Conservation (phyloP, 2,888 invertebrate species). For the Oeneis ivallda region DNA sequence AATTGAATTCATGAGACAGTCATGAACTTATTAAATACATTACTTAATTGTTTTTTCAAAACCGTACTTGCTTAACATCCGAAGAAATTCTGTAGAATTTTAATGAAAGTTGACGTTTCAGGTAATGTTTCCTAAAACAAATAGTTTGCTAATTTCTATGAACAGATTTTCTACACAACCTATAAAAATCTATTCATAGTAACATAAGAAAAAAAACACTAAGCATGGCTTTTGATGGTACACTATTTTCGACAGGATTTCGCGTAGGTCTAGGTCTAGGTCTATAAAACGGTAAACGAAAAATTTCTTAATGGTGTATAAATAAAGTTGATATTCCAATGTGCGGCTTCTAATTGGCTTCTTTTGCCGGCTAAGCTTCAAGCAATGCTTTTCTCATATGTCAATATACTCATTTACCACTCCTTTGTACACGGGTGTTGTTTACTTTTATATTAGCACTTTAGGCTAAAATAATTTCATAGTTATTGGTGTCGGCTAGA, state of each 20-base stretch:
- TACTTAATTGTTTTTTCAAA: not conserved
- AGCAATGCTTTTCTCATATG: slow-evolving; percentile 75
- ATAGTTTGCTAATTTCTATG: not conserved
- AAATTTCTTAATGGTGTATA: not conserved
- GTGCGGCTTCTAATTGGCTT: slow-evolving; percentile 22
- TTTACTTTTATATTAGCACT: slow-evolving; percentile 10
- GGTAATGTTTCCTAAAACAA: slow-evolving; percentile 22
- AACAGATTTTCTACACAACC: not conserved
- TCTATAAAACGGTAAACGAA: slow-evolving; percentile 7
- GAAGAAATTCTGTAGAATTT: not conserved
- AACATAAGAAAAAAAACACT: not conserved
- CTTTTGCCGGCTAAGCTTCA: slow-evolving; percentile 54
- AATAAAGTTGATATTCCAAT: slow-evolving; percentile 9
- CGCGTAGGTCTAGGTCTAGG: no score
- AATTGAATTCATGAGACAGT: not conserved
- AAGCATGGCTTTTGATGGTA: slow-evolving; percentile 14
- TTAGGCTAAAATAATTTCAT: slow-evolving; percentile 17
- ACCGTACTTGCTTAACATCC: not conserved
- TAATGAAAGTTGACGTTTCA: slow-evolving; percentile 8
- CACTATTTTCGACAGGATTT: not conserved
- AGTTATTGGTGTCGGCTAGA: slow-evolving; percentile 34
- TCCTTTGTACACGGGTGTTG: slow-evolving; percentile 34
- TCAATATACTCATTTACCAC: slow-evolving; percentile 38
- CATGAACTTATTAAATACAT: not conserved
- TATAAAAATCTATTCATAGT: not conserved